phyloP scores from a whole-genome alignment of 2,888 invertebrate species.

The Steinernema hermaphroditum region DNA sequence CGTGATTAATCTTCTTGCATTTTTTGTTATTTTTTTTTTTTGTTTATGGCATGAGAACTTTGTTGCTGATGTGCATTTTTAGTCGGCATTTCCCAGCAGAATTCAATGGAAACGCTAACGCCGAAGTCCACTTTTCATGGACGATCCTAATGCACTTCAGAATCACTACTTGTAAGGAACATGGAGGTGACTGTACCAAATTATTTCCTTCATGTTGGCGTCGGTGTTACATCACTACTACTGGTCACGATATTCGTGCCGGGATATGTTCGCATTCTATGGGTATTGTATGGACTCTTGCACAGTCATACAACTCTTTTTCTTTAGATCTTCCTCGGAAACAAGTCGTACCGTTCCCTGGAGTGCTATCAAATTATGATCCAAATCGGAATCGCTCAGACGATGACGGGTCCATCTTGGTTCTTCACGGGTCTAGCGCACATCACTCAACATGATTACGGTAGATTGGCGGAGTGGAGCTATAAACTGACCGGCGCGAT shows the following conservation, averaged over 20 bases:
- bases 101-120: too few relatives aligned
- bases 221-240: too few relatives aligned
- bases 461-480: background rate
- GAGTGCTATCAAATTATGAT: slow-evolving; percentile 16
- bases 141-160: too few relatives aligned
- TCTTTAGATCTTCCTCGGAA: background rate
- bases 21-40: too few relatives aligned
- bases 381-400: slow-evolving; percentile 8
- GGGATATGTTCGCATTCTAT: background rate
- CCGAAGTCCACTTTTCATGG: too few relatives aligned
- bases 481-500: background rate
- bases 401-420: background rate
- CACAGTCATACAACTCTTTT: background rate
- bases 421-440: slow-evolving; percentile 9
- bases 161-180: too few relatives aligned
- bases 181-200: too few relatives aligned
- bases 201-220: too few relatives aligned
- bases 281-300: background rate
- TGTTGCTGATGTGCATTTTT: too few relatives aligned
- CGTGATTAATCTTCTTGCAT: too few relatives aligned
- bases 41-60: too few relatives aligned
- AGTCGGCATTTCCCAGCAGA: too few relatives aligned
- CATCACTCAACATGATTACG: background rate
- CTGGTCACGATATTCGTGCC: background rate
- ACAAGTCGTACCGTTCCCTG: background rate